phyloP scores from a whole-genome alignment of 2,888 invertebrate genomes.

The Metalampra italica region DNA sequence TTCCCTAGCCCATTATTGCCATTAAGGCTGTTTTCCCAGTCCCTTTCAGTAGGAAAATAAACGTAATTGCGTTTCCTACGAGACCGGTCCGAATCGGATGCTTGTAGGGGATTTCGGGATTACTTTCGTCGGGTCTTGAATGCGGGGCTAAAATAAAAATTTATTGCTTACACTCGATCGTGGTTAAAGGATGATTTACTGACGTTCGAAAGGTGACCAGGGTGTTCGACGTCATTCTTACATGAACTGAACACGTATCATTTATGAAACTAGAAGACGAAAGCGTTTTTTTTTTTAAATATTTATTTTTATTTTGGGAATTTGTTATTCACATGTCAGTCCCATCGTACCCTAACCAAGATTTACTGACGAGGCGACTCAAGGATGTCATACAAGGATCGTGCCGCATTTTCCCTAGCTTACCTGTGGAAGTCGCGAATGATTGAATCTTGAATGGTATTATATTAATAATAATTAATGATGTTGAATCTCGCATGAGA shows the following conservation, averaged over 20 bases:
- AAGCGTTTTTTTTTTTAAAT: no score
- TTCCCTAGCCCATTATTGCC: not conserved
- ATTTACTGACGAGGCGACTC: no score
- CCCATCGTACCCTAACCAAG: no score
- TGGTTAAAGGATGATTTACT: not conserved
- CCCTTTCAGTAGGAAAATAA: slow-evolving; percentile 1
- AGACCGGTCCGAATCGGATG: not conserved
- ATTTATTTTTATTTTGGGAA: no score
- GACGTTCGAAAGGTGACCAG: not conserved
- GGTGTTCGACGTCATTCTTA: not conserved
- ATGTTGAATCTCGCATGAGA: no score
- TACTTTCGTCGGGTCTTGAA: not conserved
- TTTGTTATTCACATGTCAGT: no score
- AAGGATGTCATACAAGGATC: no score
- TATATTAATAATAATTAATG: no score
- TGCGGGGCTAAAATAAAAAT: slow-evolving; percentile 1
- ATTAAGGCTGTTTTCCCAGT: not conserved
- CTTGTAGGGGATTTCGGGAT: not conserved
- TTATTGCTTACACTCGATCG: slow-evolving; percentile 1
- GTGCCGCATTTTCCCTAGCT: no score
- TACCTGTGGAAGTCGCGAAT: no score
- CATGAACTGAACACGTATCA: not conserved
- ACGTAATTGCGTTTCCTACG: slow-evolving; percentile 1
- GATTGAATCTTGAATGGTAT: no score
- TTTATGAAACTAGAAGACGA: not conserved